phyloP scores from a whole-genome alignment of 2,888 invertebrate species.

The Ectemnius cavifrons region DNA sequence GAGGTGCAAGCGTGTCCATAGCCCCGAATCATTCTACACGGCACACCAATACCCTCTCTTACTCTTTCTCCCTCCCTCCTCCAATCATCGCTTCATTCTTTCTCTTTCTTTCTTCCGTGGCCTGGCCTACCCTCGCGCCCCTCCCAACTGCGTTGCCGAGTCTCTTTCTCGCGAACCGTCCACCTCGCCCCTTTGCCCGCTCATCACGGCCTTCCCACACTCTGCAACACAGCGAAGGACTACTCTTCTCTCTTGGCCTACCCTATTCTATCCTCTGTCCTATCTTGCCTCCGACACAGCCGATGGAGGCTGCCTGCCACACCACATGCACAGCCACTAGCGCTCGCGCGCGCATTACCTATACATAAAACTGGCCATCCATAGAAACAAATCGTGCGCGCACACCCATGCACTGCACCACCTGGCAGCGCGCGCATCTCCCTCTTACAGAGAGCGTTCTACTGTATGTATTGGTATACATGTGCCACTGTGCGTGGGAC shows the following conservation, averaged over 20 bases:
- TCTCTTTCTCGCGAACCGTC: slow-evolving; percentile 4
- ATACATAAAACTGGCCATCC: slow-evolving; percentile 45
- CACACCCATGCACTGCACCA: slow-evolving; percentile 58
- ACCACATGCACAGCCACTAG: slow-evolving; percentile 27
- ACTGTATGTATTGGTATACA: slow-evolving; percentile 30
- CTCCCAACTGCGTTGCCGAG: slow-evolving; percentile 2
- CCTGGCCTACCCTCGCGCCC: slow-evolving; percentile 9
- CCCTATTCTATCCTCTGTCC: slow-evolving; percentile 46
- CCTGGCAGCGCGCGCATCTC: slow-evolving; percentile 64
- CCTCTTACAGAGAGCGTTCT: slow-evolving; percentile 40
- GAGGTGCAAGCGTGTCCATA: slow-evolving; percentile 72
- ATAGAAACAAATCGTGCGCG: slow-evolving; percentile 42
- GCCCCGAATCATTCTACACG: slow-evolving; percentile 67
- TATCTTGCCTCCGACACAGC: slow-evolving; percentile 40
- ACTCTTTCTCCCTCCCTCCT: slow-evolving; percentile 19
- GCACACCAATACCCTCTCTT: slow-evolving; percentile 27
- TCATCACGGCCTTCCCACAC: slow-evolving; percentile 15
- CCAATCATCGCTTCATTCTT: not conserved
- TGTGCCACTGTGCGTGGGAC: slow-evolving; percentile 13
- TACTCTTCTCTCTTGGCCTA: slow-evolving; percentile 46
- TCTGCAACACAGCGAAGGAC: slow-evolving; percentile 40
- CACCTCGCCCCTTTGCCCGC: not conserved
- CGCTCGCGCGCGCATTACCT: slow-evolving; percentile 32
- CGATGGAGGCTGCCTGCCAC: slow-evolving; percentile 33
- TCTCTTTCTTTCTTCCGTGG: slow-evolving; percentile 11